Conservation (phyloP, 2,797 vertebrate genomes). For the Limosa lapponica region DNA sequence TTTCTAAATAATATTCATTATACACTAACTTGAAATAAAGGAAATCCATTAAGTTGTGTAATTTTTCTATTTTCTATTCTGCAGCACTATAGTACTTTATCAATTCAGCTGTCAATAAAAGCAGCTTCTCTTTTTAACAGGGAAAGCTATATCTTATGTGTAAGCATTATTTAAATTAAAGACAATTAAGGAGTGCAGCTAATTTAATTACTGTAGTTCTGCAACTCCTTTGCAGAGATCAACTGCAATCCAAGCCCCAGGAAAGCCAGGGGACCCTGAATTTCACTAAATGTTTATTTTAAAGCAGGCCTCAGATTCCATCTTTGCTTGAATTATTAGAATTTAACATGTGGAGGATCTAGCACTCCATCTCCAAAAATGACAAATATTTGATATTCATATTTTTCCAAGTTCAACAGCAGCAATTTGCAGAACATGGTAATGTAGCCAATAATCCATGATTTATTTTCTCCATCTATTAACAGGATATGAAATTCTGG, state of each 20-base stretch:
- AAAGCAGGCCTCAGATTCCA: not conserved
- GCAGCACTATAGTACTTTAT: not conserved
- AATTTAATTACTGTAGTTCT: not conserved
- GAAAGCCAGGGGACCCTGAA: not conserved
- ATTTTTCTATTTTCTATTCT: constrained; percentile 6
- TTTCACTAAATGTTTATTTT: not conserved
- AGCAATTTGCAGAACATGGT: constrained; percentile 8
- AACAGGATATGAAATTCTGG: constrained; percentile 12
- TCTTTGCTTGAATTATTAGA: not conserved
- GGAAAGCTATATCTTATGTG: not conserved
- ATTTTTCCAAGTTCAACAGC: constrained; percentile 1
- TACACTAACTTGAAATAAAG: constrained; percentile 55
- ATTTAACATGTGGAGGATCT: not conserved
- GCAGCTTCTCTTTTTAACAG: not conserved
- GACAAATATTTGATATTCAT: not conserved
- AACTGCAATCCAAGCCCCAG: not conserved
- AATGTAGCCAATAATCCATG: not conserved
- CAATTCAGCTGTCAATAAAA: constrained; percentile 22
- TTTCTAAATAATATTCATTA: constrained; percentile 22
- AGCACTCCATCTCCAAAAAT: not conserved
- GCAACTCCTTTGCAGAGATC: not conserved
- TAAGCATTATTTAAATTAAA: constrained; percentile 33
- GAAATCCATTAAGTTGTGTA: not conserved
- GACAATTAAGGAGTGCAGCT: not conserved
- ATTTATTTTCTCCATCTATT: not conserved